Conservation (phyloP, 2,888 invertebrate genomes). For the Drosophila atripex region DNA sequence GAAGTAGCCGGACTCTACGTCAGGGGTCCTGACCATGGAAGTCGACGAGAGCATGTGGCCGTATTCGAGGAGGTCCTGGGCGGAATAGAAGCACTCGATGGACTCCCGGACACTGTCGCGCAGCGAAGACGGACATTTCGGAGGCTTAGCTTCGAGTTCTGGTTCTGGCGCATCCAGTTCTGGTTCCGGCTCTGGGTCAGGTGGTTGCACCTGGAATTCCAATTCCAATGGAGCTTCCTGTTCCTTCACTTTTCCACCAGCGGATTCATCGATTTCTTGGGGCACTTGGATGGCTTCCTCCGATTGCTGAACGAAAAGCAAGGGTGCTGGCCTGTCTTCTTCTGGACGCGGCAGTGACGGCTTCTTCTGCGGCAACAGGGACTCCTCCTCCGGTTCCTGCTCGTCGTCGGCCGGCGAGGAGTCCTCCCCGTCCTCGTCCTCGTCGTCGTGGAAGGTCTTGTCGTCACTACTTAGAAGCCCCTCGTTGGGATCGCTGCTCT, state of each 20-base stretch:
- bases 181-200: neutral
- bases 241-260: neutral
- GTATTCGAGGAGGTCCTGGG: slow-evolving; percentile 77
- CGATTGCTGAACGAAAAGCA: slow-evolving; percentile 38
- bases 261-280: slow-evolving; percentile 52
- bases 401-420: slow-evolving; percentile 43
- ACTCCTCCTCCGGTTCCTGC: slow-evolving; percentile 34
- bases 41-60: slow-evolving; percentile 64
- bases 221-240: slow-evolving; percentile 7
- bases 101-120: slow-evolving; percentile 72
- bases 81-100: slow-evolving; percentile 77
- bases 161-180: neutral
- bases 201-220: slow-evolving; percentile 1
- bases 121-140: slow-evolving; percentile 26
- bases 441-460: slow-evolving; percentile 64
- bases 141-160: slow-evolving; percentile 1
- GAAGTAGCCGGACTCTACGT: slow-evolving; percentile 79
- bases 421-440: slow-evolving; percentile 37
- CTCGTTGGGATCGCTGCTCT: slow-evolving; percentile 72
- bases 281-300: slow-evolving; percentile 60
- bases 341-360: neutral
- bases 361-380: slow-evolving; percentile 26
- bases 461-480: slow-evolving; percentile 68
- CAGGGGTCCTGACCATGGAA: slow-evolving; percentile 70
- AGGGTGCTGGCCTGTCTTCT: slow-evolving; percentile 15